phyloP scores from a whole-genome alignment of 2,113 vertebrate genomes.

The Eulacestoma nigropectus region DNA sequence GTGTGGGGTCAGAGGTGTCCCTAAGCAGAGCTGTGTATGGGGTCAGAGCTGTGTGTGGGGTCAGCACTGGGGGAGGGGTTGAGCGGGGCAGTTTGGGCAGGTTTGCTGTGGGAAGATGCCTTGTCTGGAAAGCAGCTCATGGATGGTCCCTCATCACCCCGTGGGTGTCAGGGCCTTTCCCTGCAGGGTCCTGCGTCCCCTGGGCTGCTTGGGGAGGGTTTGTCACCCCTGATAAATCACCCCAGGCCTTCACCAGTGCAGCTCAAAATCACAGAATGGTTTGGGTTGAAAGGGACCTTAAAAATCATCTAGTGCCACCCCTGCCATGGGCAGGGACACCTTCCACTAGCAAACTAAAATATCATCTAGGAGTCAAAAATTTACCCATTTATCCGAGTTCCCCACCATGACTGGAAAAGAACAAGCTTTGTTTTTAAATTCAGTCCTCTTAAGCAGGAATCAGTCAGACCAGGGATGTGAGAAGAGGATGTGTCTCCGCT shows the following conservation, averaged over 20 bases:
- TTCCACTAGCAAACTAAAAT: not conserved
- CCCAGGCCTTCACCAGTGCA: not conserved
- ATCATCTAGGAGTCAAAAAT: not conserved
- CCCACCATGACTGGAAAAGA: not conserved
- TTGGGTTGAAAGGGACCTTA: not conserved
- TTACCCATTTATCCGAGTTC: not conserved
- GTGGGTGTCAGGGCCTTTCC: not conserved
- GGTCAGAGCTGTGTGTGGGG: not conserved
- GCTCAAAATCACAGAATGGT: not conserved
- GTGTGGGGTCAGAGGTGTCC: accelerated
- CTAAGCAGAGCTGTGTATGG: not conserved
- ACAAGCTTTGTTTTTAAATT: not conserved
- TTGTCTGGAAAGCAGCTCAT: accelerated
- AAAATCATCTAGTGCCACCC: accelerated
- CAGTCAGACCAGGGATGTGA: not conserved
- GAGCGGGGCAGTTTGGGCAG: not conserved
- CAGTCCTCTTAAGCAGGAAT: not conserved
- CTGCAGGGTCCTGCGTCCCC: not conserved
- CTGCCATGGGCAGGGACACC: not conserved
- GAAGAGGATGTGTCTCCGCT: not conserved
- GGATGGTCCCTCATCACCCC: not conserved
- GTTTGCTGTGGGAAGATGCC: not conserved
- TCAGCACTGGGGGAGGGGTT: accelerated
- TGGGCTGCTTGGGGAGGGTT: not conserved
- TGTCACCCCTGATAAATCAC: not conserved